These are phyloP conservation scores for Amphilophus citrinellus DNA, from an alignment of 2,113 vertebrate genomes.

Conservation along the genomic window DNA sequence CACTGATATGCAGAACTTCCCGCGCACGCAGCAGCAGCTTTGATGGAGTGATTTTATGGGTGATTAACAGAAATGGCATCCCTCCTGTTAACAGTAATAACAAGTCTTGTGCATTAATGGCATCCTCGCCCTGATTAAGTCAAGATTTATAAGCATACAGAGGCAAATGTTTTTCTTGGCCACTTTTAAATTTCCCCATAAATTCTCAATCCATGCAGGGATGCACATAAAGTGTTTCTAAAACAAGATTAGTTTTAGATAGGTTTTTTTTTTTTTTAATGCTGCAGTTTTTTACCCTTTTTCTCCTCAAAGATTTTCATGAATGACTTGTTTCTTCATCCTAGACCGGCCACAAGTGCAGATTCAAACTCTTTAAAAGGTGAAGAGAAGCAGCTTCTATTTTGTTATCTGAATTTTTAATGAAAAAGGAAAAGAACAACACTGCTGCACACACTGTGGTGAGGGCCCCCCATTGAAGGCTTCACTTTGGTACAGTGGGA, in stretches of 20 bases:
- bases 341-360: no score
- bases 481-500: constrained; percentile 4
- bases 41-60: constrained; percentile 4
- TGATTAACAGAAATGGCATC: background rate
- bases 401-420: background rate
- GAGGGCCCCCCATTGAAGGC: background rate
- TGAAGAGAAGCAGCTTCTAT: background rate
- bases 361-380: no score
- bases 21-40: background rate
- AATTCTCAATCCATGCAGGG: background rate
- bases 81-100: constrained; percentile 5
- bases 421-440: constrained; percentile 1
- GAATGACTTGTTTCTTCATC: no score
- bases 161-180: background rate
- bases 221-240: background rate
- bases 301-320: no score
- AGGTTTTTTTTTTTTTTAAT: no score
- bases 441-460: background rate
- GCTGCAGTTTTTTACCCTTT: no score
- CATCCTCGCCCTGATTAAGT: background rate
- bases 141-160: background rate
- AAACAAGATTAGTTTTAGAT: no score
- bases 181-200: background rate
- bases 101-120: background rate
- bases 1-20: background rate